Evolutionary conservation across 92 coral and sea anemone species (phyloP).

Genomic region (Epizoanthus scotinus): DNA sequence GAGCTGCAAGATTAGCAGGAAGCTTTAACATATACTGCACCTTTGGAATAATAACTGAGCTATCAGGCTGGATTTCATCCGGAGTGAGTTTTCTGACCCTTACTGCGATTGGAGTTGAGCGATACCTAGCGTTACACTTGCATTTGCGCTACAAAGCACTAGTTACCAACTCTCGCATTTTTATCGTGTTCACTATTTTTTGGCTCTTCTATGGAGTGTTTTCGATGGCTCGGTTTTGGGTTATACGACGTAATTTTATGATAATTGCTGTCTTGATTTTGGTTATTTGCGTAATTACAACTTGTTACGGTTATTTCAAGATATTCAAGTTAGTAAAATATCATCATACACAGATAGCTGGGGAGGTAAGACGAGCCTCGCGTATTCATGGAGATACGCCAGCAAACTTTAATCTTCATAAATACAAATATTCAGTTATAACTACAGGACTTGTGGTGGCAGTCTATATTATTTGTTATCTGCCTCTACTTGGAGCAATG

Average conservation of each 20-base stretch:
- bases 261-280: not conserved
- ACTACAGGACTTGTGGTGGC: constrained; percentile 48
- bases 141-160: constrained; percentile 58
- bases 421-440: constrained; percentile 42
- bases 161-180: constrained; percentile 49
- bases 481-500: constrained; percentile 26
- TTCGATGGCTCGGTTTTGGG: constrained; percentile 31
- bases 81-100: constrained; percentile 64
- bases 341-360: constrained; percentile 40
- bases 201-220: constrained; percentile 40
- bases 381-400: not conserved
- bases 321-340: constrained; percentile 41
- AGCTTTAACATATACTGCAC: constrained; percentile 52
- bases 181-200: constrained; percentile 23
- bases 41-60: constrained; percentile 55
- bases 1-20: constrained; percentile 51
- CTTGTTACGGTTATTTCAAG: constrained; percentile 40
- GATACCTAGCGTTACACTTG: constrained; percentile 58
- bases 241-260: not conserved
- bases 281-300: constrained; percentile 37
- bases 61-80: constrained; percentile 36
- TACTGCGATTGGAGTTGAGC: constrained; percentile 63
- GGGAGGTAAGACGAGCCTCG: constrained; percentile 26
- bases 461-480: constrained; percentile 44
- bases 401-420: constrained; percentile 17